Evolutionary conservation across 2,113 vertebrate genomes (phyloP), one percentile per base, ranked within the genome.

Genomic region (Epinephelus fuscoguttatus): DNA sequence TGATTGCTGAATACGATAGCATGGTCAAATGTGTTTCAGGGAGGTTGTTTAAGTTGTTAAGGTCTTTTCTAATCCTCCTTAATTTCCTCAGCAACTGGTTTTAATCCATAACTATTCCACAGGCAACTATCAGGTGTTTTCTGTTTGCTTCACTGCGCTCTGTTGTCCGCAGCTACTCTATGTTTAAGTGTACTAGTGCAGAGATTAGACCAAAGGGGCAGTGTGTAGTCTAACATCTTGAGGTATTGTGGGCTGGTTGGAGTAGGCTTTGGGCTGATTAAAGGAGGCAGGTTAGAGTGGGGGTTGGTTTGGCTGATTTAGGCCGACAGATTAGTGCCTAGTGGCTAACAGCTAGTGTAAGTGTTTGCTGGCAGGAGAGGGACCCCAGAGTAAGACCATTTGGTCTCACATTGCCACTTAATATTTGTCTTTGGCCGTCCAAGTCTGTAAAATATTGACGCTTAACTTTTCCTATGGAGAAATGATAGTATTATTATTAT

Each of bases 261-360:
- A 91, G 52, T 10, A 70, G 88, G 86, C 89, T 93, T 90, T 89
- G 78, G 86, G 66, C 80, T 91, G 92, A 93, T 93, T 91, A 90
- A 81, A 89, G 69, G 72, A 90, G 88, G 82, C 87, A 91, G 91
- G 92, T 89, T 84, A 74, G 84, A 84, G 85, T 90, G 89, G 83
- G 86, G 84, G 75, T 88, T 88, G 81, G 78, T 89, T 90, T 82
- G 86, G 72, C 62, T 89, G 80, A 91, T 92, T 88, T 86, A 92
- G 84, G 75, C 67, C 84, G 78, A 55, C 82, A 89, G 90, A 91
- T 91, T 91, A 92, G 71, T 70, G 78, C 55, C 25, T 78, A 71
- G 81, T 70, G 52, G 62, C 66, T 86, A 82, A 75, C 70, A 75
- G 71, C 72, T 61, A 87, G 61, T 86, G 13, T 63, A 80, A 80